Evolutionary conservation across 2,888 invertebrate species (phyloP).

Genomic region (Thymelicus lineola): DNA sequence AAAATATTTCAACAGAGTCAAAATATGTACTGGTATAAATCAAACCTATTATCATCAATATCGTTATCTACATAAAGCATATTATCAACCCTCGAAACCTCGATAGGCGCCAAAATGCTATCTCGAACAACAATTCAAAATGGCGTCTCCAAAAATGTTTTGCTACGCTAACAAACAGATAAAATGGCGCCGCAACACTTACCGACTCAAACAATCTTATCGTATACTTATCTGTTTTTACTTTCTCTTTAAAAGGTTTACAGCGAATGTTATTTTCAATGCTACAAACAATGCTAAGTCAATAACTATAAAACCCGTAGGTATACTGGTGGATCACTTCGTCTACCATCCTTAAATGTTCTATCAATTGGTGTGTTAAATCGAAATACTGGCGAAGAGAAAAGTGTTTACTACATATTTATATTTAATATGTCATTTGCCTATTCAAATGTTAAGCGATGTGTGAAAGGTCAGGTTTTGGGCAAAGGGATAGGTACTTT

Average conservation of each 20-base stretch:
- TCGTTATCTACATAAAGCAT: too few relatives aligned
- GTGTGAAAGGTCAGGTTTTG: too few relatives aligned
- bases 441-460: too few relatives aligned
- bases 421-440: too few relatives aligned
- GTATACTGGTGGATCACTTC: conserved; percentile 39
- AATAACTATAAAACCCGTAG: conserved; percentile 47
- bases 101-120: not conserved
- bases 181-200: conserved; percentile 11
- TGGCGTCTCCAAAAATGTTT: not conserved
- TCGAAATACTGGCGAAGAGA: conserved; percentile 1
- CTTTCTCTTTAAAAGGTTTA: conserved; percentile 43
- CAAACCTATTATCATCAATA: too few relatives aligned
- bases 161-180: not conserved
- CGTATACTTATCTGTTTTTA: conserved; percentile 31
- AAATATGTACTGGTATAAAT: too few relatives aligned
- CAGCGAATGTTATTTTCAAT: conserved; percentile 39
- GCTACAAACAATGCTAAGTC: conserved; percentile 32
- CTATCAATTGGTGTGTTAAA: conserved; percentile 7
- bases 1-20: too few relatives aligned
- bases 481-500: too few relatives aligned
- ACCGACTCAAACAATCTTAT: conserved; percentile 14
- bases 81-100: too few relatives aligned
- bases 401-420: conserved; percentile 11
- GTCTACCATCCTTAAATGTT: conserved; percentile 43
- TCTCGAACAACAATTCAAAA: not conserved